Percentiles rank a stretch among this genome's conserved stretches.
phyloP scores from a whole-genome alignment of 2,888 invertebrate species.

The Antheraea yamamai region DNA sequence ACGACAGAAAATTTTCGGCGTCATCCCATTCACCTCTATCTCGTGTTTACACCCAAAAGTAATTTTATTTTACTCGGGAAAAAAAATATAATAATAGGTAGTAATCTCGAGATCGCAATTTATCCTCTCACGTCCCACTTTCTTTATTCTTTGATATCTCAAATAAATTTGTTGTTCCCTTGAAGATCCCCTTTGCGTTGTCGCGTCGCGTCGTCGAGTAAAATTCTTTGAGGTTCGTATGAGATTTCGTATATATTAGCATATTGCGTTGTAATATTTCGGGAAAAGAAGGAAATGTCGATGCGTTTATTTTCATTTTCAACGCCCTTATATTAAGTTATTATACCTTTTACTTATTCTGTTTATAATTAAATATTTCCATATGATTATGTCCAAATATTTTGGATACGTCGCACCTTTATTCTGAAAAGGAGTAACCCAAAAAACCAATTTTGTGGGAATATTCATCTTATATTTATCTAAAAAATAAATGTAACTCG shows the following conservation, averaged over 20 bases:
- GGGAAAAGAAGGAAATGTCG: neutral
- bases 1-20: constrained; percentile 29
- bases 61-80: constrained; percentile 40
- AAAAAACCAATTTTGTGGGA: no score
- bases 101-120: constrained; percentile 40
- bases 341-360: neutral
- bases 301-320: neutral
- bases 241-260: constrained; percentile 3
- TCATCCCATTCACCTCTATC: constrained; percentile 25
- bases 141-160: constrained; percentile 23
- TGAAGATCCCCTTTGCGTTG: constrained; percentile 8
- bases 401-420: neutral
- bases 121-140: constrained; percentile 31
- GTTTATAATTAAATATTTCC: no score
- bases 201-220: neutral
- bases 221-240: constrained; percentile 8
- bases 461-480: no score
- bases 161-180: constrained; percentile 20
- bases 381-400: no score
- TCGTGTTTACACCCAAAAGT: constrained; percentile 15
- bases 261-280: neutral
- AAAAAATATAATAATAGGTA: constrained; percentile 42
- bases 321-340: neutral
- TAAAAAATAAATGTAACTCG: no score
- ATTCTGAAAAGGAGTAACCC: no score